A percentile compares a stretch with the other conserved stretches of the same genome.
Evolutionary conservation across 2,888 invertebrate genomes (phyloP).

Genomic region (Sarcophaga subvicina): DNA sequence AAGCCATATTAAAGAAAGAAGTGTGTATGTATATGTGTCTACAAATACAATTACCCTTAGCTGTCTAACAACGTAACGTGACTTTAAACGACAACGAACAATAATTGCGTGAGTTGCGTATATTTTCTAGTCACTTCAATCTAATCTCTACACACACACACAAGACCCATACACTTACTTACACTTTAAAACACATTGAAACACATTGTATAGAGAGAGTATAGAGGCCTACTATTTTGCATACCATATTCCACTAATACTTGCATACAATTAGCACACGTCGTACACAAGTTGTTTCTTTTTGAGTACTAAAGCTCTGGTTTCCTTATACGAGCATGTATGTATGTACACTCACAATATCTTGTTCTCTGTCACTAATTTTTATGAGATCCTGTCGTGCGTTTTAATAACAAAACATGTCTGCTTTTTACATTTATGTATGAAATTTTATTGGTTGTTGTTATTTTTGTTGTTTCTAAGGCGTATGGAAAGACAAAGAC

Average conservation of each 20-base stretch:
- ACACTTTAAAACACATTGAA: background rate
- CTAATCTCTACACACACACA: background rate
- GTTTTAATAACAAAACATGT: background rate
- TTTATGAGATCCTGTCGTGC: background rate
- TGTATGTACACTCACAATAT: background rate
- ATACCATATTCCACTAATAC: conserved; percentile 1
- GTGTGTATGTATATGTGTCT: background rate
- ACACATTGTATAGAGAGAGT: no score
- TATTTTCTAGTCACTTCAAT: conserved; percentile 39
- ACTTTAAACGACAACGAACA: conserved; percentile 59
- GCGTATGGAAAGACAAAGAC: background rate
- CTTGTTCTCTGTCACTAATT: conserved; percentile 3
- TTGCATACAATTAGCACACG: background rate
- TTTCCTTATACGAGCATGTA: background rate
- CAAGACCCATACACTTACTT: background rate
- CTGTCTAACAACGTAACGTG: conserved; percentile 51
- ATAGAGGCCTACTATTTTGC: conserved; percentile 8
- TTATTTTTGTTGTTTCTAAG: background rate
- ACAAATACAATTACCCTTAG: background rate
- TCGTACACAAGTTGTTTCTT: background rate
- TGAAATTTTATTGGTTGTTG: background rate
- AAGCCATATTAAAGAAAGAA: background rate
- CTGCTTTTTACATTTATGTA: conserved; percentile 7
- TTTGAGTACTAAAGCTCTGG: background rate
- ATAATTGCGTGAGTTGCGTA: conserved; percentile 57